These are phyloP conservation scores for Ylistrum balloti DNA, from an alignment of 1,140 invertebrate species.

Conservation along the genomic window DNA sequence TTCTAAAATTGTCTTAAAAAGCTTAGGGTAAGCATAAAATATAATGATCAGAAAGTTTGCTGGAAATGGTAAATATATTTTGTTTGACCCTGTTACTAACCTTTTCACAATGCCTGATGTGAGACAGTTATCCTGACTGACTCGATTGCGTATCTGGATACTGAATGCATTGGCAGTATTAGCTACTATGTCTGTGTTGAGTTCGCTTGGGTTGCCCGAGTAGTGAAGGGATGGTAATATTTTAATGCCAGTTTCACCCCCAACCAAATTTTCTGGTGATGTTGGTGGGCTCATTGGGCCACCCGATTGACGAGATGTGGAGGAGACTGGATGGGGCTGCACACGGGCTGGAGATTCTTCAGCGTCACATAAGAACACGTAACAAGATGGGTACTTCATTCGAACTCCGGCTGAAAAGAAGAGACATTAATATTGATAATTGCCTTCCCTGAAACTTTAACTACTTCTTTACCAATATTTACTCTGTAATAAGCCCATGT, in stretches of 20 bases:
- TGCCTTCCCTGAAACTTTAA: no score
- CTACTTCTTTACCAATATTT: no score
- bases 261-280: conserved; percentile 76
- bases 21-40: no score
- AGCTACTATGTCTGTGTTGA: conserved; percentile 75
- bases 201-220: conserved; percentile 74
- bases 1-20: no score
- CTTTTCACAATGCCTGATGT: conserved; percentile 78
- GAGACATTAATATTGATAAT: not conserved
- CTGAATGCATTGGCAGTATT: conserved; percentile 81
- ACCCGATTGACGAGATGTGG: conserved; percentile 61
- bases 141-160: conserved; percentile 86
- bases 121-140: conserved; percentile 89
- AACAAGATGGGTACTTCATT: conserved; percentile 97
- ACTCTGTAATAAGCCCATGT: no score
- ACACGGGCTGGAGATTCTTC: conserved; percentile 85
- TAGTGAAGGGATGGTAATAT: conserved; percentile 49
- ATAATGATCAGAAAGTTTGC: no score
- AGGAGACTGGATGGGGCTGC: conserved; percentile 60
- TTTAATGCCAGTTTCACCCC: conserved; percentile 48
- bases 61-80: no score
- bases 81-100: conserved; percentile 65
- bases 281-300: conserved; percentile 77
- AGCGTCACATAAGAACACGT: conserved; percentile 95
- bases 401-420: conserved; percentile 89